A percentile compares a stretch with the other conserved stretches of the same genome.
Evolutionary conservation across 1,140 invertebrate genomes (phyloP).

Genomic region (Pachyrhynchus sulphureomaculatus): DNA sequence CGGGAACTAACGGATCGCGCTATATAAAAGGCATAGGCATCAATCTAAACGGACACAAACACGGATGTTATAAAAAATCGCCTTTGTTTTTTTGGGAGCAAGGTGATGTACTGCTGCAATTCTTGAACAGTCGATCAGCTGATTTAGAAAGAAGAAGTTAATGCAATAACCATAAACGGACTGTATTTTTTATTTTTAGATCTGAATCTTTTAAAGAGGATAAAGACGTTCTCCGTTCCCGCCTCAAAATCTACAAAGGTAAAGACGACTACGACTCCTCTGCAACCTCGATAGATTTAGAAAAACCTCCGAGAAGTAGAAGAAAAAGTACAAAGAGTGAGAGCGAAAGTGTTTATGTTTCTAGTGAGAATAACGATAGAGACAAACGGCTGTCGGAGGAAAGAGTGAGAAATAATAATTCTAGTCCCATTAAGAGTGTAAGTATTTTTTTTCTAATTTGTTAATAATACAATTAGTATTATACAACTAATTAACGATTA

Average conservation of each 20-base stretch:
- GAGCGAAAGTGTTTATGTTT: conserved; percentile 24
- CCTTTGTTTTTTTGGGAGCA: no score
- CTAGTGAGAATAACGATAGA: background rate
- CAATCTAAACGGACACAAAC: no score
- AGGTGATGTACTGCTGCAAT: no score
- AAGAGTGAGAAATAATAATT: background rate
- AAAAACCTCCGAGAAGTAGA: conserved; percentile 12
- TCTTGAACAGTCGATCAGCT: no score
- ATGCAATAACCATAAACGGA: background rate
- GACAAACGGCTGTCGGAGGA: conserved; percentile 3
- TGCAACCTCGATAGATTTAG: conserved; percentile 3
- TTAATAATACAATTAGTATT: no score
- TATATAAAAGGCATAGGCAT: no score
- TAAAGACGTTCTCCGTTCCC: conserved; percentile 52
- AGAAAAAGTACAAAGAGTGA: conserved; percentile 34
- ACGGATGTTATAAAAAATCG: no score
- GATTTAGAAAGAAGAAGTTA: no score
- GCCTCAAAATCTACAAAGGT: conserved; percentile 45
- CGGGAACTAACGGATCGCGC: no score
- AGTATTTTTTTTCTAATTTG: background rate
- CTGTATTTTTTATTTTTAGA: conserved; percentile 48
- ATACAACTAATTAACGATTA: no score
- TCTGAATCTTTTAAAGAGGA: conserved; percentile 76
- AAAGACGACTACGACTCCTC: conserved; percentile 34
- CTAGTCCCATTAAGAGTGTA: conserved; percentile 18